phyloP scores from a whole-genome alignment of 2,797 vertebrate species.

The Antennarius maculatus region DNA sequence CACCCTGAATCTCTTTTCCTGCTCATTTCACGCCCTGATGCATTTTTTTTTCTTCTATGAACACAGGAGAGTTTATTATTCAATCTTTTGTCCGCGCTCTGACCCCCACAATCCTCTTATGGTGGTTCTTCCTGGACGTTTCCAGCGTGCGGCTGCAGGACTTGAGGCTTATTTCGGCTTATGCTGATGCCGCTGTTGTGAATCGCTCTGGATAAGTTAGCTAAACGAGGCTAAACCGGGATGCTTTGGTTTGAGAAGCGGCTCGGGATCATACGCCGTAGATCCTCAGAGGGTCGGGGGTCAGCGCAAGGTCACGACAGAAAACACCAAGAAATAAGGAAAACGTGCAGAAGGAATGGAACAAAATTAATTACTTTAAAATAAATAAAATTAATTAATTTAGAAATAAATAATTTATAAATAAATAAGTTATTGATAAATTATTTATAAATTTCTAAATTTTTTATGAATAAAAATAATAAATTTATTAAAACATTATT shows the following conservation, averaged over 20 bases:
- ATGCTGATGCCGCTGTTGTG: conserved; percentile 18
- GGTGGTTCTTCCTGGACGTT: conserved; percentile 29
- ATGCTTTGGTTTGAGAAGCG: background rate
- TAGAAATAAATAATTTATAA: no score
- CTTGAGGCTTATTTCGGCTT: conserved; percentile 37
- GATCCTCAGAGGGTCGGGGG: no score
- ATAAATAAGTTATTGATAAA: no score
- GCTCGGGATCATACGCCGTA: background rate
- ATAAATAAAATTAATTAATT: no score
- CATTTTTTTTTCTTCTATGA: conserved; percentile 3
- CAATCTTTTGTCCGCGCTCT: conserved; percentile 28
- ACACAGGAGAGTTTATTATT: conserved; percentile 14
- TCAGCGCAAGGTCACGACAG: no score
- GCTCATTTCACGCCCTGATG: conserved; percentile 10
- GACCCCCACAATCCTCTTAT: conserved; percentile 48
- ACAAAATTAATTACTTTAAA: no score
- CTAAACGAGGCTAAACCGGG: background rate
- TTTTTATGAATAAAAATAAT: no score
- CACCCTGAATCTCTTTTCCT: conserved; percentile 1
- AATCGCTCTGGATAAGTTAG: conserved; percentile 40
- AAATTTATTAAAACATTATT: no score
- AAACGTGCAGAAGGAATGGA: no score
- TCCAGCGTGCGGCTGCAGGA: conserved; percentile 29
- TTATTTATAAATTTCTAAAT: no score
- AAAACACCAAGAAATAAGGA: no score